These are phyloP conservation scores for Pristionchus japonicus DNA, from an alignment of 2,888 invertebrate genomes.

Conservation along the genomic window DNA sequence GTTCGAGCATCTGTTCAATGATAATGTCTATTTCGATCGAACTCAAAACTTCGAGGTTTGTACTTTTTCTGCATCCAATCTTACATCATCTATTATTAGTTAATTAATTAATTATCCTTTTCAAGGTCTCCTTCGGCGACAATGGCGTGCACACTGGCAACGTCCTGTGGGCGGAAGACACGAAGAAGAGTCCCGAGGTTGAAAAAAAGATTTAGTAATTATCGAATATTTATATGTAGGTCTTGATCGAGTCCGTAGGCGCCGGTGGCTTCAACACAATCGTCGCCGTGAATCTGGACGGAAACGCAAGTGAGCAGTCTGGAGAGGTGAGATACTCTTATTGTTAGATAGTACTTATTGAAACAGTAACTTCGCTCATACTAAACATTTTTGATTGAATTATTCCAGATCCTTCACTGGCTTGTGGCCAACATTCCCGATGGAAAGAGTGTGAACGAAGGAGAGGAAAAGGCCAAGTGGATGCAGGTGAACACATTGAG, in stretches of 20 bases:
- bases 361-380: no score
- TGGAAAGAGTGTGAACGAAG: conserved; percentile 52
- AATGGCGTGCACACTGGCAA: conserved; percentile 56
- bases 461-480: conserved; percentile 54
- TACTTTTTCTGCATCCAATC: no score
- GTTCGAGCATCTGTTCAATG: conserved; percentile 76
- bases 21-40: conserved; percentile 75
- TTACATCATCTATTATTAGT: no score
- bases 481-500: conserved; percentile 20
- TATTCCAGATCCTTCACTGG: conserved; percentile 77
- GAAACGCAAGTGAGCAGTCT: conserved; percentile 77
- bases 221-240: conserved; percentile 45
- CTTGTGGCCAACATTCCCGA: conserved; percentile 77
- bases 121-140: conserved; percentile 60
- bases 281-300: conserved; percentile 90
- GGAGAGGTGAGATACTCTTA: conserved; percentile 4
- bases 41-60: conserved; percentile 42
- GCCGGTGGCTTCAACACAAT: conserved; percentile 76
- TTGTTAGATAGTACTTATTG: neutral
- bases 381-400: neutral
- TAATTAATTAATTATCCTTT: no score
- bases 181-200: conserved; percentile 51
- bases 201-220: neutral
- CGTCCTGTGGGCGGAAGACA: conserved; percentile 53
- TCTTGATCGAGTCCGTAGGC: conserved; percentile 54